phyloP scores from a whole-genome alignment of 2,888 invertebrate species.

The Iphiclides podalirius region DNA sequence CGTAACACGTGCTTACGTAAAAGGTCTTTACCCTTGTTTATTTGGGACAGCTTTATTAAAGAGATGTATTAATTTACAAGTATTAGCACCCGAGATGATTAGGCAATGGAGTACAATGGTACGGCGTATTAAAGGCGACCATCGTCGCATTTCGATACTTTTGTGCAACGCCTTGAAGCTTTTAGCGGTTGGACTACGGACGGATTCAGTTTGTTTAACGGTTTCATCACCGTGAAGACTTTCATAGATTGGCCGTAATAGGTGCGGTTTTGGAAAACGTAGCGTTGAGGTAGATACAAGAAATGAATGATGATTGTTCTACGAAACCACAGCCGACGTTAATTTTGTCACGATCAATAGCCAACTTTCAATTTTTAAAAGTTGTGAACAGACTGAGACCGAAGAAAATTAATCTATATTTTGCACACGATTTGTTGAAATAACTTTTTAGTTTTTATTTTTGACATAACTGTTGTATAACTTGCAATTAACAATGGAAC shows the following conservation, averaged over 20 bases:
- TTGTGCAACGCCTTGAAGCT: slow-evolving; percentile 48
- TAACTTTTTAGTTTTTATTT: too few relatives aligned
- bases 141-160: slow-evolving; percentile 53
- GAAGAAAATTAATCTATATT: too few relatives aligned
- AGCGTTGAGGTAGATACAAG: slow-evolving; percentile 1
- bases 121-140: slow-evolving; percentile 29
- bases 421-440: too few relatives aligned
- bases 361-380: too few relatives aligned
- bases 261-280: slow-evolving; percentile 14
- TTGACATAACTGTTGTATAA: too few relatives aligned
- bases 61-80: slow-evolving; percentile 67
- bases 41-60: slow-evolving; percentile 66
- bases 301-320: not conserved
- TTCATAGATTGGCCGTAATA: slow-evolving; percentile 27
- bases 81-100: slow-evolving; percentile 56
- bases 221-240: slow-evolving; percentile 41
- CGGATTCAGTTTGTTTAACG: slow-evolving; percentile 36
- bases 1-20: slow-evolving; percentile 72
- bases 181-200: slow-evolving; percentile 42
- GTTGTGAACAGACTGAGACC: too few relatives aligned
- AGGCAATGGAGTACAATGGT: slow-evolving; percentile 48
- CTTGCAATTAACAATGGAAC: too few relatives aligned
- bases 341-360: too few relatives aligned
- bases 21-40: slow-evolving; percentile 77
- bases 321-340: too few relatives aligned